Percentiles rank a stretch among this genome's conserved stretches.
Evolutionary conservation across 2,113 vertebrate genomes (phyloP).

Genomic region (Otolemur garnettii): DNA sequence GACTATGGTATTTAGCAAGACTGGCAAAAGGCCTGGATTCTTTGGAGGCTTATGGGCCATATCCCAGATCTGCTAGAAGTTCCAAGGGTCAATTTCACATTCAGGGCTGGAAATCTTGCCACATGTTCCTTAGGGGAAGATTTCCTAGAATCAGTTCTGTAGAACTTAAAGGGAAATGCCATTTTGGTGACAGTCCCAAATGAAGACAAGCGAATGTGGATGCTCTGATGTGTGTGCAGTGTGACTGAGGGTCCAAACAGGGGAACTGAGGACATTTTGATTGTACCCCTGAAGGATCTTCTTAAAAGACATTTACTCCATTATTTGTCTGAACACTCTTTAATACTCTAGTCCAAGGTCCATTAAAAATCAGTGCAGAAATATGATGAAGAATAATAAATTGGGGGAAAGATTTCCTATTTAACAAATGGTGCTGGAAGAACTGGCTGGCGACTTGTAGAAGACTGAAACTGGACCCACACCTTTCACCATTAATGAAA

Average conservation of each 20-base stretch:
- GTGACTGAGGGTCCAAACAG: not conserved
- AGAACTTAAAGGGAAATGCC: conserved; percentile 1
- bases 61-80: not conserved
- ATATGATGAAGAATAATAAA: not conserved
- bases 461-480: too few species aligned
- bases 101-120: not conserved
- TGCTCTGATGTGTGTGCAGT: not conserved
- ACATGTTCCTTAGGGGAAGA: not conserved
- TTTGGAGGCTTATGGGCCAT: not conserved
- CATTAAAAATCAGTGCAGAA: not conserved
- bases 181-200: not conserved
- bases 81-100: not conserved
- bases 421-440: too few species aligned
- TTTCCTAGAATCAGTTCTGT: conserved; percentile 11
- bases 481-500: too few species aligned
- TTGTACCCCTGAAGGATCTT: not conserved
- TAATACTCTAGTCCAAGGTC: not conserved
- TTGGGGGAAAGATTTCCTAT: too few species aligned
- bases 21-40: not conserved
- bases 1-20: not conserved
- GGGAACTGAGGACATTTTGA: not conserved
- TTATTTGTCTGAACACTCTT: not conserved
- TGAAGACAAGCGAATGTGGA: not conserved
- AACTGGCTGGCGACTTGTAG: too few species aligned
- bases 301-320: not conserved